Percentiles rank a stretch among this genome's conserved stretches.
Evolutionary conservation across 64 coral and sea anemone species (phyloP).

Genomic region (Trachythela sp.): DNA sequence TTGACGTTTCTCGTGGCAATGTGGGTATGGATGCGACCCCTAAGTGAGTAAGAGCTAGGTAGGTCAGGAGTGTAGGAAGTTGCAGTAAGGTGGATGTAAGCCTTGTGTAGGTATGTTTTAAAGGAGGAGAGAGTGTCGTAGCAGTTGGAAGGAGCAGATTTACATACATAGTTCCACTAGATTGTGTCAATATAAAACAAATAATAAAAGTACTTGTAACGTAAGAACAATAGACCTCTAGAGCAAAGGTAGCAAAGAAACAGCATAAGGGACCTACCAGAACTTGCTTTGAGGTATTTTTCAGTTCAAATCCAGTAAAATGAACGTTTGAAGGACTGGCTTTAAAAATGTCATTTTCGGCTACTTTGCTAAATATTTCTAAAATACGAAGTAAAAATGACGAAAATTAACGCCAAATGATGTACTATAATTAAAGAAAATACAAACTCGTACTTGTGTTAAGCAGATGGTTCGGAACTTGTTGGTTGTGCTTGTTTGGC

Average conservation of each 20-base stretch:
- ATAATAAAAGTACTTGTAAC: too few relatives aligned
- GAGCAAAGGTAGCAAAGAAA: not conserved
- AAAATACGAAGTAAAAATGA: not conserved
- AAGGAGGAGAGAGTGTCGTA: too few relatives aligned
- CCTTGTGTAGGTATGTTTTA: too few relatives aligned
- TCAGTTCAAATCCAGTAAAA: conserved; percentile 1
- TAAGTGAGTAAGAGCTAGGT: too few relatives aligned
- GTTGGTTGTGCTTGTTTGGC: not conserved
- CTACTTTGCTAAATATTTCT: conserved; percentile 15
- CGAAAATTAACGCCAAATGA: not conserved
- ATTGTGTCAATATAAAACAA: too few relatives aligned
- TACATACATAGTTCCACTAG: too few relatives aligned
- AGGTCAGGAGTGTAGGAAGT: too few relatives aligned
- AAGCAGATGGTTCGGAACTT: conserved; percentile 7
- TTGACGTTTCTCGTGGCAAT: too few relatives aligned
- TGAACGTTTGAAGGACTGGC: not conserved
- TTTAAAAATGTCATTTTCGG: conserved; percentile 16
- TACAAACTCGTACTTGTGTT: not conserved
- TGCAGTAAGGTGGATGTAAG: too few relatives aligned
- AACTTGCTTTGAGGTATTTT: not conserved
- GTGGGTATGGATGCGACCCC: too few relatives aligned
- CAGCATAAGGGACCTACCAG: not conserved
- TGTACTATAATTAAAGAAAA: not conserved
- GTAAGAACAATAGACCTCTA: too few relatives aligned
- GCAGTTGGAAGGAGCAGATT: too few relatives aligned